phyloP scores from a whole-genome alignment of 2,113 vertebrate species.

The Cyphomyrus discorhynchus region DNA sequence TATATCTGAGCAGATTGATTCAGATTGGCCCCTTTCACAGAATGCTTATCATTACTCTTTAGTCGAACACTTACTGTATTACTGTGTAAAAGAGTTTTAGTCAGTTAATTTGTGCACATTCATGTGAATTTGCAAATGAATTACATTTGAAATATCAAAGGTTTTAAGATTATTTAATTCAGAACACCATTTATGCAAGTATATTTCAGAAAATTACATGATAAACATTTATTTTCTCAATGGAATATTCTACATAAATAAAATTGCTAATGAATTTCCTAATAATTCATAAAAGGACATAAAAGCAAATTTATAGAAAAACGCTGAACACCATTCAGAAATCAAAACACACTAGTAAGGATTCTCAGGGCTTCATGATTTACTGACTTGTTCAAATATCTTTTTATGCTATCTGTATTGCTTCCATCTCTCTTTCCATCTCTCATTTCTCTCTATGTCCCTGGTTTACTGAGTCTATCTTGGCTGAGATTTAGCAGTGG shows the following conservation, averaged over 20 bases:
- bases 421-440: background rate
- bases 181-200: background rate
- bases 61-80: background rate
- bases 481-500: background rate
- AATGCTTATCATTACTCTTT: background rate
- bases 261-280: background rate
- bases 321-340: background rate
- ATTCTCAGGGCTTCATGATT: background rate
- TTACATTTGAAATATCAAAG: background rate
- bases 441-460: background rate
- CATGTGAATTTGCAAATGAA: background rate
- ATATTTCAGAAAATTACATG: background rate
- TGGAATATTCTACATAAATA: background rate
- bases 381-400: background rate
- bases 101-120: background rate
- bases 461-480: background rate
- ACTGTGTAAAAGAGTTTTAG: background rate
- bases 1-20: background rate
- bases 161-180: background rate
- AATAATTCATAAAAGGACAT: background rate
- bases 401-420: background rate
- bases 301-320: background rate
- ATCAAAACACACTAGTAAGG: background rate
- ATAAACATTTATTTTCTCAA: background rate
- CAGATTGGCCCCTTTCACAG: background rate